phyloP scores from a whole-genome alignment of 2,113 vertebrate genomes.

The Pitta sordida region DNA sequence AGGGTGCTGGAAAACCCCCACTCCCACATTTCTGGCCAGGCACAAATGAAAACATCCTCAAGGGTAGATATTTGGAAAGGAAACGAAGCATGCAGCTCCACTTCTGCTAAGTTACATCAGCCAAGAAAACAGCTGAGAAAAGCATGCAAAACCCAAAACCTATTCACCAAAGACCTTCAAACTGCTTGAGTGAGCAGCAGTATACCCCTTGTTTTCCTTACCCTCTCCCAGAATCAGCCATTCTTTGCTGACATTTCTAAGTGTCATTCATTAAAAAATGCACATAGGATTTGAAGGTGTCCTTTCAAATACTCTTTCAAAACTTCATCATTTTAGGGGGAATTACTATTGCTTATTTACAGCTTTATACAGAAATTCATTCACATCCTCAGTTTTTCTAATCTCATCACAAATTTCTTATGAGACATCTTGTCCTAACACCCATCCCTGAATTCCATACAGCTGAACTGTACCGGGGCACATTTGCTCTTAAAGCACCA shows the following conservation, averaged over 20 bases:
- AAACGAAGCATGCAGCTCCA: not conserved
- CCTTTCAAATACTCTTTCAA: not conserved
- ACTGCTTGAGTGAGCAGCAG: rapidly evolving
- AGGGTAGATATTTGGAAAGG: conserved; percentile 18
- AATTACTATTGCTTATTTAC: not conserved
- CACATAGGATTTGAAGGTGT: not conserved
- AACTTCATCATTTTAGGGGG: not conserved
- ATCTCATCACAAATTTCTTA: not conserved
- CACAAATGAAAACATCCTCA: not conserved
- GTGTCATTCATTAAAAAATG: not conserved
- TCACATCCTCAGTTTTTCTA: not conserved
- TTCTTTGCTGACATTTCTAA: not conserved
- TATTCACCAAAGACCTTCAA: not conserved
- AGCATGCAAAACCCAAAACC: not conserved
- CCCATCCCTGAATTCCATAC: not conserved
- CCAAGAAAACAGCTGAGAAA: not conserved
- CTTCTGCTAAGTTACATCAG: not conserved
- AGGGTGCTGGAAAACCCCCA: not conserved
- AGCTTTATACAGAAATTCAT: not conserved
- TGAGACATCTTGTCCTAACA: not conserved
- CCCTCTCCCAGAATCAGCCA: not conserved
- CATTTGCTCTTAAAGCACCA: not conserved
- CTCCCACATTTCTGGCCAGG: not conserved
- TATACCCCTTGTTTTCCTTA: not conserved
- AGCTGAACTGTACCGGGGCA: not conserved